These are phyloP conservation scores for Aspiorhynchus laticeps DNA, from an alignment of 2,113 vertebrate genomes.

Conservation along the genomic window DNA sequence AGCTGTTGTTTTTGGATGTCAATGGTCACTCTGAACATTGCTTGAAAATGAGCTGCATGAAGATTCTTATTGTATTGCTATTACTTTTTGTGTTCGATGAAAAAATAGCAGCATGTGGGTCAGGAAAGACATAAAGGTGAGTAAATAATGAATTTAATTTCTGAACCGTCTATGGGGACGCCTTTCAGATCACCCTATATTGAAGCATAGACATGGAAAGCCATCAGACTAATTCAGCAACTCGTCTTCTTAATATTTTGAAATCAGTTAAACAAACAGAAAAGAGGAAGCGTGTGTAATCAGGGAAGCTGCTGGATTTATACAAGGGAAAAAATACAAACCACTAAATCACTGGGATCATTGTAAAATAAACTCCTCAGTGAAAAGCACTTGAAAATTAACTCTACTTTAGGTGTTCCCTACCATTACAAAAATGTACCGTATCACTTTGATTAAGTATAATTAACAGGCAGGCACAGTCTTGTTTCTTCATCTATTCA, in stretches of 20 bases:
- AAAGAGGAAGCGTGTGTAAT: conserved; percentile 4
- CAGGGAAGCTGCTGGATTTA: conserved; percentile 41
- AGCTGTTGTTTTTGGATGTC: background rate
- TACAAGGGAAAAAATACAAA: conserved; percentile 5
- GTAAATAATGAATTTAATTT: background rate
- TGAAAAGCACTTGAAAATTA: background rate
- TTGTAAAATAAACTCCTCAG: conserved; percentile 4
- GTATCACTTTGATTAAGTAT: background rate
- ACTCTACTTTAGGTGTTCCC: background rate
- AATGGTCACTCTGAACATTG: background rate
- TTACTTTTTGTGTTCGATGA: background rate
- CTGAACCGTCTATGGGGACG: background rate
- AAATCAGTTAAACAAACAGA: conserved; percentile 39
- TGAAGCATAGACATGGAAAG: background rate
- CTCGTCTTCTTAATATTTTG: conserved; percentile 39
- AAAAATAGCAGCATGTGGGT: background rate
- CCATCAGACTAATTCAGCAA: background rate
- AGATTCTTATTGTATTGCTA: background rate
- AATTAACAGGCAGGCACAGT: background rate
- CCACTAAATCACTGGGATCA: background rate
- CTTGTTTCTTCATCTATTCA: conserved; percentile 8
- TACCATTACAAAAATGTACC: background rate
- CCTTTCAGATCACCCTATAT: background rate
- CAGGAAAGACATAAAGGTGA: background rate
- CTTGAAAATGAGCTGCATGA: background rate